These are phyloP conservation scores for Buphagus erythrorhynchus DNA, from an alignment of 2,797 vertebrate species.

Conservation along the genomic window DNA sequence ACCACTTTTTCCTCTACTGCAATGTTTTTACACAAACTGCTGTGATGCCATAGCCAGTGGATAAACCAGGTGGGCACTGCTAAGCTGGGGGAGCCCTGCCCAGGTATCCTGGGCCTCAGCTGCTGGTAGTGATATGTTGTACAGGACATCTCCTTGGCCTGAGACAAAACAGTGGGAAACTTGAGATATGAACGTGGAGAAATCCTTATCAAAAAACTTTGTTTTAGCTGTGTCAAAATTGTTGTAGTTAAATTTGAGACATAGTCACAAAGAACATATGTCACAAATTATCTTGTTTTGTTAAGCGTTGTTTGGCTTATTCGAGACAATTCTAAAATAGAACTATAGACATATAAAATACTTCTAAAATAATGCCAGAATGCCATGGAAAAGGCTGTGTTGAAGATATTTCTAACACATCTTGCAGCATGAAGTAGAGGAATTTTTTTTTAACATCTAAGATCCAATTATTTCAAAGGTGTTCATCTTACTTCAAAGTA, in stretches of 20 bases:
- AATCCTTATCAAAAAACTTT: slow-evolving; percentile 49
- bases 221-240: slow-evolving; percentile 67
- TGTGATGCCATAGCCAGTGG: background rate
- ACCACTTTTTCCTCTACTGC: background rate
- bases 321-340: slow-evolving; percentile 76
- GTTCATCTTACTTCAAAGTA: background rate
- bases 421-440: background rate
- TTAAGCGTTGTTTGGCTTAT: slow-evolving; percentile 72
- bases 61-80: background rate
- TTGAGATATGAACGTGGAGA: slow-evolving; percentile 26
- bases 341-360: slow-evolving; percentile 60
- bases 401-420: background rate
- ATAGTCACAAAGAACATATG: slow-evolving; percentile 77
- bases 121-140: background rate
- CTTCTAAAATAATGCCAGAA: slow-evolving; percentile 28
- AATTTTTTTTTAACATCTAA: background rate
- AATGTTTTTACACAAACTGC: background rate
- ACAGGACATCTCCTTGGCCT: background rate
- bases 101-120: background rate
- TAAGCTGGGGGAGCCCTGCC: background rate
- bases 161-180: slow-evolving; percentile 31
- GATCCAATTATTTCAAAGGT: background rate
- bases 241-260: slow-evolving; percentile 71
- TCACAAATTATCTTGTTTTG: slow-evolving; percentile 75
- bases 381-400: background rate